Percentiles rank a stretch among this genome's conserved stretches.
Conservation (phyloP, 2,113 vertebrate species). For the Mesitornis unicolor region DNA sequence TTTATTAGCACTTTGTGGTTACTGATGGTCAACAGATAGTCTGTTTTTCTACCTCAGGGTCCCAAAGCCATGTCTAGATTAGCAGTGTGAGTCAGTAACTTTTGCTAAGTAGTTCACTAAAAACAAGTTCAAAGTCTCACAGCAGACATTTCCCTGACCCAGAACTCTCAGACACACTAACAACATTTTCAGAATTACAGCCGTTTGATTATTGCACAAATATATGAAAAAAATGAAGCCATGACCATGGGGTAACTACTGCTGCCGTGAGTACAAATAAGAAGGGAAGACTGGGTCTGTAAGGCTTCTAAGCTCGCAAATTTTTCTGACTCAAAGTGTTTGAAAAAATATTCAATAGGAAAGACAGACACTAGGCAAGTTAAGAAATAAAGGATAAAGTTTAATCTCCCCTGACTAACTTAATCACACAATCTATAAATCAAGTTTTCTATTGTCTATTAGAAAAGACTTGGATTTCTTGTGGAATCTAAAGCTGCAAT, state of each 20-base stretch:
- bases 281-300: neutral
- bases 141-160: neutral
- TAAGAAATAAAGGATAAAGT: conserved; percentile 45
- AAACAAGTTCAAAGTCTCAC: neutral
- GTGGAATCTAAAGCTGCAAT: conserved; percentile 40
- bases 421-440: conserved; percentile 45
- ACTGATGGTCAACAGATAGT: neutral
- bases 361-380: conserved; percentile 6
- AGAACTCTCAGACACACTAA: neutral
- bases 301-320: neutral
- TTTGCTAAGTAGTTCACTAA: neutral
- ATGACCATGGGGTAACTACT: neutral
- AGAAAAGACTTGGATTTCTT: conserved; percentile 23
- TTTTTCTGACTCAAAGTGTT: neutral
- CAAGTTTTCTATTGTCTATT: conserved; percentile 7
- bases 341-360: conserved; percentile 10
- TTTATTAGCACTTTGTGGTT: neutral
- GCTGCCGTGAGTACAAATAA: neutral
- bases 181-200: neutral
- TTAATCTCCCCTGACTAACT: conserved; percentile 51
- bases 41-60: neutral
- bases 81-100: neutral
- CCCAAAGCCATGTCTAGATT: neutral
- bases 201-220: neutral
- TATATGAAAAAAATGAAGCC: neutral